Conservation (phyloP, 2,888 invertebrate genomes). For the Agonopterix heracliana region DNA sequence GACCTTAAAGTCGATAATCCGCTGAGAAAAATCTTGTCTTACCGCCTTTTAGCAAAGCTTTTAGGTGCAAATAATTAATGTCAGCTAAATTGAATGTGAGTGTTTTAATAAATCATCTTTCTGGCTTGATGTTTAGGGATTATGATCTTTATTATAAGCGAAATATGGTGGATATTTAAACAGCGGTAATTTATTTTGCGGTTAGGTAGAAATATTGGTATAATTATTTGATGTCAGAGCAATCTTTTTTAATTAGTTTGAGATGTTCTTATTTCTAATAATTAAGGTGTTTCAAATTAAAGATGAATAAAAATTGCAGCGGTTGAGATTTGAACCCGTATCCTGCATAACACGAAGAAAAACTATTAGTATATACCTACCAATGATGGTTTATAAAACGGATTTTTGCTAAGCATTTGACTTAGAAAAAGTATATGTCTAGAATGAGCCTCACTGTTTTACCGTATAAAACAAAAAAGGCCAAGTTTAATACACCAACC, state of each 20-base stretch:
- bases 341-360: too few relatives aligned
- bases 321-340: too few relatives aligned
- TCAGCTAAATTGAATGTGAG: slow-evolving; percentile 29
- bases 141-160: background rate
- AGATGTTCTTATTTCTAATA: background rate
- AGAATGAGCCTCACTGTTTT: too few relatives aligned
- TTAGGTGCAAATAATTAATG: slow-evolving; percentile 32
- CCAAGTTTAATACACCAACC: too few relatives aligned
- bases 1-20: slow-evolving; percentile 22
- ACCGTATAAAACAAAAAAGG: too few relatives aligned
- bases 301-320: too few relatives aligned
- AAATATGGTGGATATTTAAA: background rate
- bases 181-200: background rate
- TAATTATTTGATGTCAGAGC: background rate
- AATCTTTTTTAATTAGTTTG: background rate
- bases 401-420: too few relatives aligned
- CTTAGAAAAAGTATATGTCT: too few relatives aligned
- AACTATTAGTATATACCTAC: too few relatives aligned
- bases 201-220: background rate
- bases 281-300: too few relatives aligned
- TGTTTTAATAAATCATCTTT: slow-evolving; percentile 4
- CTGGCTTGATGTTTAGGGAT: background rate
- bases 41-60: slow-evolving; percentile 15
- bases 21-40: slow-evolving; percentile 15
- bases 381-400: too few relatives aligned